Evolutionary conservation across 1,140 invertebrate species (phyloP).

Genomic region (Panulirus ornatus): DNA sequence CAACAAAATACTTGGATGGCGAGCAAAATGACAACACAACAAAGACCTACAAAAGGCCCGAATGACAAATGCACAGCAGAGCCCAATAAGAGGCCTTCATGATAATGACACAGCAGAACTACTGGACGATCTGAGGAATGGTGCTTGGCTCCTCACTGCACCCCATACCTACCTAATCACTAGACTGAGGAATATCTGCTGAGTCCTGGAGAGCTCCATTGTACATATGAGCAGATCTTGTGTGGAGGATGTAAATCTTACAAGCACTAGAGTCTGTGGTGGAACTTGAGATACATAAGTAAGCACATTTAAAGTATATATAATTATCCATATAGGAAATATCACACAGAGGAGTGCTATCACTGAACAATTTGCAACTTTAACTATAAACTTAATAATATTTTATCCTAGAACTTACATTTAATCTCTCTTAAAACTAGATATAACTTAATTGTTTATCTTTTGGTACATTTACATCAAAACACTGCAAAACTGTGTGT

Average conservation of each 20-base stretch:
- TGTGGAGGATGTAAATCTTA: constrained; percentile 56
- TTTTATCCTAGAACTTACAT: constrained; percentile 49
- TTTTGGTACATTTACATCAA: constrained; percentile 74
- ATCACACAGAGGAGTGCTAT: constrained; percentile 70
- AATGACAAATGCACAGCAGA: not conserved
- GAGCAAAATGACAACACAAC: constrained; percentile 30
- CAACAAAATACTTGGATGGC: constrained; percentile 35
- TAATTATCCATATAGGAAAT: constrained; percentile 67
- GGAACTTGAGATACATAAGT: constrained; percentile 61
- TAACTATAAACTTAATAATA: constrained; percentile 59
- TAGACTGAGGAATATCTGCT: constrained; percentile 62
- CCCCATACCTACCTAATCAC: constrained; percentile 48
- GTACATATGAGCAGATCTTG: constrained; percentile 63
- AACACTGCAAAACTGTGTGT: constrained; percentile 64
- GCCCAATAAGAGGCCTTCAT: constrained; percentile 26
- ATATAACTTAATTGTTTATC: constrained; percentile 73
- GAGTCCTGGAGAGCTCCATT: constrained; percentile 63
- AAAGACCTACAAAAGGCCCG: constrained; percentile 34
- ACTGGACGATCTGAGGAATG: constrained; percentile 23
- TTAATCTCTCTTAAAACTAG: constrained; percentile 68
- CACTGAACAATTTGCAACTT: constrained; percentile 67
- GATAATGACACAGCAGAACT: constrained; percentile 40
- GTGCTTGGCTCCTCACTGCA: constrained; percentile 21
- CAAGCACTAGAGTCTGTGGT: constrained; percentile 58
- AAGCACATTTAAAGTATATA: constrained; percentile 70